Evolutionary conservation across 1,140 invertebrate genomes (phyloP), one percentile per base, ranked within the genome.

Genomic region (Drosophila busckii): DNA sequence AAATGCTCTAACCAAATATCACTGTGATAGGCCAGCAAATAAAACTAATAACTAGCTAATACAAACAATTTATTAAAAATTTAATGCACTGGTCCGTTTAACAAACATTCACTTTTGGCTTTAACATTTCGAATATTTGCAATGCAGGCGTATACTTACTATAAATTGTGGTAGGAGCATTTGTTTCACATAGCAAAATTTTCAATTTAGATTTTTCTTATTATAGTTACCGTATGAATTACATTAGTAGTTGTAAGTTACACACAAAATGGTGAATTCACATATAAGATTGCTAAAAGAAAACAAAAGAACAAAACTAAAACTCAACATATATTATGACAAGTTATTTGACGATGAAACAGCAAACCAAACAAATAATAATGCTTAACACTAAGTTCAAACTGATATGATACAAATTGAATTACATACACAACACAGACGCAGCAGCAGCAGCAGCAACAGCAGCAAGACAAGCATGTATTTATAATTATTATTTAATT

Each of bases 401-500:
- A 70, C 63, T 53, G 58, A 68, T 48, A 73, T n/a, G n/a, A 59
- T 48, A 63, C 48, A 66, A 78, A 32, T 56, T 55, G 52, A 75
- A n/a, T n/a, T n/a, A n/a, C n/a, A 64, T 59, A 78, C 71, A 71
- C 61, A 58, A 40, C 32, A 69, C n/a, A n/a, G n/a, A n/a, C n/a
- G n/a, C n/a, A n/a, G n/a, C 17, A 54, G 17, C 46, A 46, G 58
- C 52, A 49, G 34, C 40, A 69, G 23, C 45, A 76, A 71, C 52
- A 71, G 52, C 52, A 80, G 53, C 41, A 54, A 59, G 45, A 59
- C 64, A 76, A n/a, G n/a, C n/a, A n/a, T n/a, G n/a, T n/a, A n/a
- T n/a, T n/a, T n/a, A n/a, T n/a, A n/a, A n/a, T n/a, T 78, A 83
- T 78, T 62, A 84, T 84, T 83, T 76, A n/a, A 84, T 70, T 76